Evolutionary conservation across 2,797 vertebrate species (phyloP).

Genomic region (Labeo calbasu): DNA sequence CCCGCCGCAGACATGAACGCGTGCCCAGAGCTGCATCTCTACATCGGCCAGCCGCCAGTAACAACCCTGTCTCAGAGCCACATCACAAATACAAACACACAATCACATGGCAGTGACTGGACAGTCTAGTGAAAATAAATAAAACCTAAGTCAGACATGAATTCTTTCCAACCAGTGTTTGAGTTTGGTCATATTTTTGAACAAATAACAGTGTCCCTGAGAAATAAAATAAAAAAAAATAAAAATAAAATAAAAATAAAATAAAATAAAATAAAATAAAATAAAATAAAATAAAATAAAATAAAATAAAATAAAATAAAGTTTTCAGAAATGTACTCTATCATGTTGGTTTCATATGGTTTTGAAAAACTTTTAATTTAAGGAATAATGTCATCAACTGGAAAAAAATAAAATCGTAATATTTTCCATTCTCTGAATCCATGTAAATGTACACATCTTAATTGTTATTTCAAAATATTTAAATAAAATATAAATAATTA

Average conservation of each 20-base stretch:
- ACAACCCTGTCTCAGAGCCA: constrained; percentile 29
- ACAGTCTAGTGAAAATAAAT: constrained; percentile 51
- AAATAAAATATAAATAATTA: not conserved
- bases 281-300: not conserved
- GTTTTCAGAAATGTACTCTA: not conserved
- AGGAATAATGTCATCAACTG: not conserved
- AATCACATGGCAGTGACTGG: constrained; percentile 45
- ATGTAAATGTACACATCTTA: not conserved
- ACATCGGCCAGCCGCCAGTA: constrained; percentile 29
- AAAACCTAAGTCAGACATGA: constrained; percentile 31
- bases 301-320: not conserved
- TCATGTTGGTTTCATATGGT: not conserved
- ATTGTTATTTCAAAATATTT: not conserved
- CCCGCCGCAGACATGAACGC: constrained; percentile 50
- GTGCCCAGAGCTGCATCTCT: constrained; percentile 47
- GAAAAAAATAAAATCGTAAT: too few relatives aligned
- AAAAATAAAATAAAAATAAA: not conserved
- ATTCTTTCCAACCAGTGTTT: not conserved
- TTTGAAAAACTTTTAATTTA: not conserved
- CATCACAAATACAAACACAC: constrained; percentile 43
- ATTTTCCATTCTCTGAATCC: not conserved
- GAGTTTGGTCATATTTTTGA: not conserved
- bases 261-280: too few relatives aligned
- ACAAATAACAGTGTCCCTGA: not conserved
- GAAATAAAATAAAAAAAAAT: not conserved